A percentile compares a stretch with the other conserved stretches of the same genome.
Evolutionary conservation across 2,888 invertebrate species (phyloP).

Genomic region (Archips xylosteana): DNA sequence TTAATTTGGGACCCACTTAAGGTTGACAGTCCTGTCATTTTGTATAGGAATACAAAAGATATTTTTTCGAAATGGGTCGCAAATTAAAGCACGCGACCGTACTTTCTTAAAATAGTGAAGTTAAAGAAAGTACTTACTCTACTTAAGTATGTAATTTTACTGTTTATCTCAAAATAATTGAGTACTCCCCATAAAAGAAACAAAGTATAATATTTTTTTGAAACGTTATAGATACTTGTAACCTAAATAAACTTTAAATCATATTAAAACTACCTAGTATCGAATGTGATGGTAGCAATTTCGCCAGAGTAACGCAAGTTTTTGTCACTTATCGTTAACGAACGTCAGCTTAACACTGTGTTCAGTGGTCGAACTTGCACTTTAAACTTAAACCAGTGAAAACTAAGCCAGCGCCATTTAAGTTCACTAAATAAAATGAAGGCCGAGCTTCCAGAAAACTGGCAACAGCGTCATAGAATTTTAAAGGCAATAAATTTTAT

Average conservation of each 20-base stretch:
- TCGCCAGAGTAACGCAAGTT: background rate
- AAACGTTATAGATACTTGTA: too few relatives aligned
- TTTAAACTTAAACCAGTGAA: background rate
- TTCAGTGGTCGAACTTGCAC: background rate
- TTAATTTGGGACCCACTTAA: too few relatives aligned
- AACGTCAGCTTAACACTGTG: background rate
- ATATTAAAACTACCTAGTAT: background rate
- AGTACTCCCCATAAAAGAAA: too few relatives aligned
- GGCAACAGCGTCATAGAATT: constrained; percentile 13
- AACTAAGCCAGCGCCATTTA: background rate
- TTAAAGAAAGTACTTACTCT: too few relatives aligned
- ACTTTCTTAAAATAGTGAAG: too few relatives aligned
- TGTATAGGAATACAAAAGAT: too few relatives aligned
- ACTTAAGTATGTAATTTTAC: too few relatives aligned
- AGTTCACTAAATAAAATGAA: background rate
- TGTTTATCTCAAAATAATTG: too few relatives aligned
- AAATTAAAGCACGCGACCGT: too few relatives aligned
- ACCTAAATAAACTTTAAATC: background rate
- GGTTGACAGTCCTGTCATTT: too few relatives aligned
- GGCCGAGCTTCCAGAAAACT: background rate
- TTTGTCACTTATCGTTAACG: constrained; percentile 1
- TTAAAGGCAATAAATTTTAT: constrained; percentile 44
- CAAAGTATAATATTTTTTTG: too few relatives aligned
- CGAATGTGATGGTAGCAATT: background rate
- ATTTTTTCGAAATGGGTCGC: too few relatives aligned